Base-by-base conservation (phyloP, 1,140 invertebrate genomes). In the Calephelis nemesis region DNA sequence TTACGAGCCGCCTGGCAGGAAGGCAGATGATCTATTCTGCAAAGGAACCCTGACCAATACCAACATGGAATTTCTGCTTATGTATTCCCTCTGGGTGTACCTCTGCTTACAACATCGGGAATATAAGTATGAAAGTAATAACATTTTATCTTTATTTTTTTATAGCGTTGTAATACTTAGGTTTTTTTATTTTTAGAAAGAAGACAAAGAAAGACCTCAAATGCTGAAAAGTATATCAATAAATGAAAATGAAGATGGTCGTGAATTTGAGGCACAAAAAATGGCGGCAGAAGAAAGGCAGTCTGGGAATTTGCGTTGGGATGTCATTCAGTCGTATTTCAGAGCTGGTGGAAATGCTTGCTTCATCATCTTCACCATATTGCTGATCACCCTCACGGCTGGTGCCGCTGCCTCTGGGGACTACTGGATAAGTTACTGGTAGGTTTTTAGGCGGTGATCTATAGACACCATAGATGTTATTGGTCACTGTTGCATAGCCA, bases 391-490 rank as follows among this genome's bases (percentile, higher is more conserved):
- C 19, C 63, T 93, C 7, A 90, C 94, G 7, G 92, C 94, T 47
- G 78, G 87, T 4, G 79, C 85, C 7, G 93, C 90, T 8, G 94
- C 92, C 49, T 92, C 92, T 0, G 93, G 92, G 42, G 96, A 97
- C 85, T 96, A 94, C 75, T 97, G 95, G 95, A 84, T 96, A 0
- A 94, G 94, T 30, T 93, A 93, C 67, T 97, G 96, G 96, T 93
- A 82, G 81, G 66, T 30, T 4, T 49, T 49, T 30, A 30, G 3
- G 15, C 30, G 30, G 30, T 30, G 30, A 30, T 4, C 30, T 30
- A 30, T 30, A 30, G 30, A 30, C 30, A 30, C 30, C 30, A 30
- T 4, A 30, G 30, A 30, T 30, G 30, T 30, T 30, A 30, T 30
- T 30, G 30, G 30, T 30, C 30, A 0, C 30, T 30, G 30, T 30